Base-by-base conservation (phyloP, 1,140 invertebrate genomes). In the Aphaenogaster floridana region DNA sequence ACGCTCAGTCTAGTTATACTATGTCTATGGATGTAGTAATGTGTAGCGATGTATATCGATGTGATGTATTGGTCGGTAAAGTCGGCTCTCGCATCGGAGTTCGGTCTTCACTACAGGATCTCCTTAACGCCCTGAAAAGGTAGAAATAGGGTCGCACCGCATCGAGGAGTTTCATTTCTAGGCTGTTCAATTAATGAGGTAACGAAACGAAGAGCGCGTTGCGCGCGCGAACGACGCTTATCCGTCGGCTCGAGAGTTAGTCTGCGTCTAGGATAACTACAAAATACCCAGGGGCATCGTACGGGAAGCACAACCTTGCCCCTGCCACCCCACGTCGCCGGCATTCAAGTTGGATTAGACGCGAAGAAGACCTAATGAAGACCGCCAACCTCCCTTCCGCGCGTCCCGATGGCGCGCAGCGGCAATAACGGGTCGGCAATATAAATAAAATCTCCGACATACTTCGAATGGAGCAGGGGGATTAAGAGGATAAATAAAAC, bases 311-410 rank as follows among this genome's bases (percentile, higher is more conserved):
- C 69, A 36, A 34, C 71, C n/a, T 64, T 78, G 69, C 64, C 50
- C 54, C 54, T 79, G 54, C 59, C 85, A 71, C 39, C 71, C 69
- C 48, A 77, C 72, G 71, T 63, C 52, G 11, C 3, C 21, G 78
- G 45, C 54, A 87, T 90, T 90, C 86, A 87, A 71, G 85, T 74
- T 72, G 88, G 88, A 90, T 90, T 90, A 90, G 87, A 90, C 57
- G 74, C 85, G 86, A 87, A 90, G 78, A 50, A 79, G 88, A 90
- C 74, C 68, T 90, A 90, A 90, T 84, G 89, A 90, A 84, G 68
- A 59, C 80, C 59, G 28, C 59, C 81, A 57, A 45, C 39, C 88
- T 74, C 50, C 50, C 61, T 74, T 77, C 72, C 74, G 72, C 21
- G 36, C 54, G 52, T 71, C 61, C 54, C 52, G 17, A 50, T 7